These are phyloP conservation scores for Muscina levida DNA, from an alignment of 2,888 invertebrate genomes.

Conservation along the genomic window DNA sequence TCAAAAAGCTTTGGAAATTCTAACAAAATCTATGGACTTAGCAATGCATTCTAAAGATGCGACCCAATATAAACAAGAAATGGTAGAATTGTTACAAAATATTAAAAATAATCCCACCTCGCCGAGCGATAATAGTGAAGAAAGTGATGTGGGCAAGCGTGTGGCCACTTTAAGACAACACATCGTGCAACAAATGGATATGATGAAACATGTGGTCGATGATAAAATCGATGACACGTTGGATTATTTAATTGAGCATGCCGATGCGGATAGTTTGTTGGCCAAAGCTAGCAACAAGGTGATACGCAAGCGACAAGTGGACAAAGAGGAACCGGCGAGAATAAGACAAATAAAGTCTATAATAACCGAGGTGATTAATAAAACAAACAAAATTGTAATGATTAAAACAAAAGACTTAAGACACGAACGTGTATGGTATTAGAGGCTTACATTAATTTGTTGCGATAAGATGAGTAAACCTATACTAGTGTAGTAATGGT, in stretches of 20 bases:
- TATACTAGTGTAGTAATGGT: too few relatives aligned
- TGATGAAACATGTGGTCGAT: constrained; percentile 72
- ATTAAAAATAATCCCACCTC: constrained; percentile 21
- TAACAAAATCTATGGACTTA: constrained; percentile 75
- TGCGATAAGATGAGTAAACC: too few relatives aligned
- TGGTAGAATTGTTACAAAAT: constrained; percentile 51
- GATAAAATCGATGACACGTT: constrained; percentile 74
- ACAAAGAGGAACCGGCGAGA: constrained; percentile 56
- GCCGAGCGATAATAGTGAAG: constrained; percentile 45
- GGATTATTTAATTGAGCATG: constrained; percentile 71
- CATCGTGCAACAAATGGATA: constrained; percentile 72
- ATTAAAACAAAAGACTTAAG: constrained; percentile 41
- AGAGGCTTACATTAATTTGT: too few relatives aligned
- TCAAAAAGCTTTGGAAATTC: constrained; percentile 73
- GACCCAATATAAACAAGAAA: constrained; percentile 70
- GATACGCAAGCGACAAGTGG: constrained; percentile 64
- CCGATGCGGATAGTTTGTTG: constrained; percentile 68
- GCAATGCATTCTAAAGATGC: constrained; percentile 70
- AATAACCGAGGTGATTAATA: constrained; percentile 71
- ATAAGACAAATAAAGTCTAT: constrained; percentile 71
- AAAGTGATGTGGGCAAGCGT: constrained; percentile 56
- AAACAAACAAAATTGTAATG: not conserved
- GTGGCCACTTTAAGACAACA: constrained; percentile 70
- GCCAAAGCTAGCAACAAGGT: constrained; percentile 70
- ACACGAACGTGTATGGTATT: too few relatives aligned